Base-by-base conservation (phyloP, 2,888 invertebrate genomes). In the Coenonympha arcania region DNA sequence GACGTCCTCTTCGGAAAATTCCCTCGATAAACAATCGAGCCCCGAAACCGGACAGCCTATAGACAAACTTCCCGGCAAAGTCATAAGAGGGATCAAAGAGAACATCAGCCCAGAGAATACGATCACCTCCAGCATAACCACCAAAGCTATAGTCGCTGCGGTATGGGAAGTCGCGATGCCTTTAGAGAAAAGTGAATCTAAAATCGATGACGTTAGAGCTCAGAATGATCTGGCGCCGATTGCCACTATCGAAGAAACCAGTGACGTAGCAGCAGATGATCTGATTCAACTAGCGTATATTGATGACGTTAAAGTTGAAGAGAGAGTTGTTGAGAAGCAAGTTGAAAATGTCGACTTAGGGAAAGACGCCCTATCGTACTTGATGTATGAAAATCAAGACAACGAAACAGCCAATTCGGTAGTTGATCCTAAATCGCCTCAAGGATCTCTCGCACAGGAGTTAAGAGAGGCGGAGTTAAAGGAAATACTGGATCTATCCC, bases 21-120 rank as follows among this genome's bases (percentile, higher is more conserved):
- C 80, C 13, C 56, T 79, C 28, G 85, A 83, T 1, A 84, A 77
- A 57, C 85, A 78, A 46, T 63, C 59, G 0, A 86, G 82, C 53
- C 79, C 82, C 0, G 86, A 86, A 8, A 65, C 69, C 0, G 83
- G 83, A 1, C 80, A 79, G 1, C 58, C 83, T 0, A 74, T 86
- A 1, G 85, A 88, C 34, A 87, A 87, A 60, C 73, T 90, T 48
- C 88, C 89, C 0, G 83, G 77, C 42, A 88, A 89, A 65, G 73
- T 89, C 3, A 89, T 89, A 42, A 68, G 87, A 59, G 88, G 88
- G 4, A 89, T 90, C 9, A 90, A 90, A 69, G 90, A 90, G 61
- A 90, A 90, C 60, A 89, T 89, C 1, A 89, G 89, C 49, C 90
- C 90, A 0, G 89, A 90, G 58, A 89, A 90, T 47, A 90, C 89